These are phyloP conservation scores for Lagopus leucura DNA, from an alignment of 2,113 vertebrate species.

Conservation along the genomic window DNA sequence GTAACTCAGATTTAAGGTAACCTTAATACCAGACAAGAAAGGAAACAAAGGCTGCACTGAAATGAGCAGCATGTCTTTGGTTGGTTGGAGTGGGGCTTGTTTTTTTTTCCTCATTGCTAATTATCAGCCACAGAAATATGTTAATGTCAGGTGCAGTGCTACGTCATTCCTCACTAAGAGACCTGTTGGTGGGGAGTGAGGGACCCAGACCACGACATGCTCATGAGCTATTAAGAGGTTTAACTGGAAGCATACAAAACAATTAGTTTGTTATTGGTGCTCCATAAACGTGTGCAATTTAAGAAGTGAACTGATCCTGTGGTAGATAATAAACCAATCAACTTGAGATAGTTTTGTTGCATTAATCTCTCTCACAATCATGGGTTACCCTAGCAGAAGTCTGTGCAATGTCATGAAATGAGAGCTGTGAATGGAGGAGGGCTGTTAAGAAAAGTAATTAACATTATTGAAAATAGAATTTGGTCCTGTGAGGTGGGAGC, in stretches of 20 bases:
- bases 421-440: neutral
- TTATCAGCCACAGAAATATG: neutral
- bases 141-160: neutral
- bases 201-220: neutral
- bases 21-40: rapidly evolving
- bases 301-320: neutral
- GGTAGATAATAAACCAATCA: neutral
- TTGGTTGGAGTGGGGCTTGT: rapidly evolving
- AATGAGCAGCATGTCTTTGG: rapidly evolving
- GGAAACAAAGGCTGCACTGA: rapidly evolving
- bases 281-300: neutral
- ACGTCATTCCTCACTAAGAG: neutral
- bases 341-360: neutral
- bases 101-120: neutral
- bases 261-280: neutral
- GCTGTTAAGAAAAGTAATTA: conserved; percentile 41
- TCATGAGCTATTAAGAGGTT: neutral
- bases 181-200: neutral
- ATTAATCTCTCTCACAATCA: neutral
- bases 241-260: neutral
- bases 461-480: neutral
- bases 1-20: neutral
- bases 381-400: neutral
- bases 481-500: conserved; percentile 44
- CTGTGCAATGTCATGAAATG: neutral